A percentile compares a stretch with the other conserved stretches of the same genome.
These are phyloP conservation scores for Acipenser transmontanus DNA, from an alignment of 2,797 vertebrate species.

Conservation along the genomic window DNA sequence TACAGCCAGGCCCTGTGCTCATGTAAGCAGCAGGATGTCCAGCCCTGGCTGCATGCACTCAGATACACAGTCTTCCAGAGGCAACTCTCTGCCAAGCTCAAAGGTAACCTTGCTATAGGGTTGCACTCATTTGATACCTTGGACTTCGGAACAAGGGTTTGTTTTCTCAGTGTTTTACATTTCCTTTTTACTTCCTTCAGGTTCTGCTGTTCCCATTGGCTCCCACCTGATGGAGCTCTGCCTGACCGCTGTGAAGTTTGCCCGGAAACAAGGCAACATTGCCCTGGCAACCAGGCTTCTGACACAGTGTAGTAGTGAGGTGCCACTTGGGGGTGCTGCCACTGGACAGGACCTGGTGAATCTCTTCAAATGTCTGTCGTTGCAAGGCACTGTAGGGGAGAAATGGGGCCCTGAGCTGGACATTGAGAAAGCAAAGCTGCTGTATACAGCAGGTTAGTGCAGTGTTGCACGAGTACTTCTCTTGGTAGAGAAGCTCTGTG, in stretches of 20 bases:
- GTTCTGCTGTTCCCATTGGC: slow-evolving; percentile 63
- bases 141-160: too few relatives aligned
- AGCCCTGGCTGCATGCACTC: slow-evolving; percentile 89
- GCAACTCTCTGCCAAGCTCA: slow-evolving; percentile 74
- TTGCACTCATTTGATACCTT: too few relatives aligned
- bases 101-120: slow-evolving; percentile 56
- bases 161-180: too few relatives aligned
- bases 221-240: slow-evolving; percentile 86
- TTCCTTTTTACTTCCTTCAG: slow-evolving; percentile 24
- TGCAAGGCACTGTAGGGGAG: slow-evolving; percentile 76
- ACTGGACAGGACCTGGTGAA: slow-evolving; percentile 68
- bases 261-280: slow-evolving; percentile 89
- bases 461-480: too few relatives aligned
- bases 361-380: slow-evolving; percentile 70
- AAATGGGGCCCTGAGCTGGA: slow-evolving; percentile 94
- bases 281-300: slow-evolving; percentile 80
- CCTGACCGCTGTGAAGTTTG: slow-evolving; percentile 88
- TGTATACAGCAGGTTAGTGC: slow-evolving; percentile 81
- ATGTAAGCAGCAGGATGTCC: slow-evolving; percentile 90
- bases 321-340: slow-evolving; percentile 54
- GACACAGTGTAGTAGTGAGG: slow-evolving; percentile 67
- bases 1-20: slow-evolving; percentile 84
- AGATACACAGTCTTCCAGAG: slow-evolving; percentile 88
- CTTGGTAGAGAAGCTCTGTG: too few relatives aligned
- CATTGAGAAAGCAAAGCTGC: slow-evolving; percentile 91